phyloP scores from a whole-genome alignment of 2,113 vertebrate genomes.

The Sceloporus undulatus region DNA sequence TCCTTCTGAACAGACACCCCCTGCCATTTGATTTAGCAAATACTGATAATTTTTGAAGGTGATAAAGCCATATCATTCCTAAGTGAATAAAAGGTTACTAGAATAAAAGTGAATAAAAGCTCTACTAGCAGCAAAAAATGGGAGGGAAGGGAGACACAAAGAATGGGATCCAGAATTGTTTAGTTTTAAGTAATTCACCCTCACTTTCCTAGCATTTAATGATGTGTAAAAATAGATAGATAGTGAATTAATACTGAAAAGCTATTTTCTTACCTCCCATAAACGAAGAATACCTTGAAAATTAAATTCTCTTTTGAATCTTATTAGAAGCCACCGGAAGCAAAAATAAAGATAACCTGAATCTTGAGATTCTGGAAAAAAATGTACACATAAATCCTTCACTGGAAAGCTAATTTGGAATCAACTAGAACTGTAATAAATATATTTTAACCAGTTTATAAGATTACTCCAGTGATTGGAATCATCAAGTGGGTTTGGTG shows the following conservation, averaged over 20 bases:
- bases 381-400: conserved; percentile 51
- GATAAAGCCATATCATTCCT: background rate
- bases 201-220: background rate
- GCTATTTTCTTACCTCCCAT: conserved; percentile 91
- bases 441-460: background rate
- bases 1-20: background rate
- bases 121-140: background rate
- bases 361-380: conserved; percentile 91
- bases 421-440: background rate
- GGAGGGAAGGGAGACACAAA: background rate
- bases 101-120: no score
- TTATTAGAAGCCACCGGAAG: conserved; percentile 97
- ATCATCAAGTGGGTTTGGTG: background rate
- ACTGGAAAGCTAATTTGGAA: conserved; percentile 19
- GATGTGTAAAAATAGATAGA: background rate
- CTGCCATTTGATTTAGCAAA: background rate
- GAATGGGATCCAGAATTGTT: background rate
- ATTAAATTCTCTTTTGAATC: conserved; percentile 96
- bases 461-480: background rate
- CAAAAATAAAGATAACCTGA: conserved; percentile 98
- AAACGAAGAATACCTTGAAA: conserved; percentile 96
- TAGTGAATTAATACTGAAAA: conserved; percentile 25
- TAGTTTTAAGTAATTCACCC: background rate
- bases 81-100: background rate
- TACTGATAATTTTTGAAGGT: background rate